Base-by-base conservation (phyloP, 1,140 invertebrate species). In the Cyclina sinensis region DNA sequence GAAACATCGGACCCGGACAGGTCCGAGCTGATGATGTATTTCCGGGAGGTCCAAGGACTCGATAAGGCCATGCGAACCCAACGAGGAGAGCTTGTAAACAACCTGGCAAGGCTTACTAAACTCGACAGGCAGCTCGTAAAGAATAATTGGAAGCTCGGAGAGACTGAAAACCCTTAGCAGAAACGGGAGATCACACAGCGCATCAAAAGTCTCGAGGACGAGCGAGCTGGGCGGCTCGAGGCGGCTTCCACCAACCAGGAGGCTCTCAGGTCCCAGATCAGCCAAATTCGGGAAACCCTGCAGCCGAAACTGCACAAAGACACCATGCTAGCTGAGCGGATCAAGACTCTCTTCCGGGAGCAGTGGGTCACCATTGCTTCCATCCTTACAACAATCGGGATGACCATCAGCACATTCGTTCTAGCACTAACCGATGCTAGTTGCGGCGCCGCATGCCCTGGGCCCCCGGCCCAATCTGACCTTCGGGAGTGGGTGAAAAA, bases 191-290 rank as follows among this genome's bases (percentile, higher is more conserved):
- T 51, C 48, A 18, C 48, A 9, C 9, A 51, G 18, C 48, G 48
- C 18, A 9, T 51, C 9, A 9, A 51, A 51, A 51, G 48, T 51
- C 18, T 51, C 9, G 9, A 18, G 48, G 48, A 51, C 48, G 48
- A 51, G 18, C 9, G 48, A 51, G 48, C 48, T 9, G 48, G 9
- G 9, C 48, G 48, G 9, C 43, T 57, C 24, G n/a, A 35, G 62
- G 43, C 81, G 24, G 70, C 70, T 37, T 74, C 70, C 12, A 32
- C 70, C 35, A 74, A 74, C 35, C 70, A 14, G 16, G 35, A 74
- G 35, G 70, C 70, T n/a, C 70, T 30, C 70, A 51, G 48, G 48
- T n/a, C n/a, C n/a, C n/a, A n/a, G n/a, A n/a, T n/a, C n/a, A n/a
- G n/a, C n/a, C n/a, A n/a, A n/a, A 51, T 74, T 37, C 35, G 70